Evolutionary conservation across 1,140 invertebrate species (phyloP), one percentile per base, ranked within the genome.

Genomic region (Saccostrea glomerata): DNA sequence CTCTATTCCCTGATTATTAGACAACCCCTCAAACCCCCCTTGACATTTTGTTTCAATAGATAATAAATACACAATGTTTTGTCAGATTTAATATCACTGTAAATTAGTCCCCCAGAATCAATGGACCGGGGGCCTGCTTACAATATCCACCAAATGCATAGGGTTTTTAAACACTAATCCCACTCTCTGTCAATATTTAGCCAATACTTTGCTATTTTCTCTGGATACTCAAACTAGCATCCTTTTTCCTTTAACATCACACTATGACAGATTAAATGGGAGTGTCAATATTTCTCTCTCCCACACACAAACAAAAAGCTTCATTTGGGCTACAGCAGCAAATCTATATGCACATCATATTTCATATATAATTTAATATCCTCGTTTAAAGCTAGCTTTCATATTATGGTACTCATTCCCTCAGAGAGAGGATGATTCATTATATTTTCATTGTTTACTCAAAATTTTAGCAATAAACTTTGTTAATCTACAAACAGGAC

Each of bases 281-380:
- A 30, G 70, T 77, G 70, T 77, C 70, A 77, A 77, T 77, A 77
- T 36, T 63, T 30, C 70, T 77, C 70, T 77, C 70, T 77, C 70
- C 70, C 70, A 77, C 70, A 77, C 70, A 73, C 23, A 13, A 47
- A 13, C 70, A 5, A 30, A 12, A 77, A 30, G 25, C 70, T 17
- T 77, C 70, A 77, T 77, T 25, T 17, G 25, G 70, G 70, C 30
- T 77, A 77, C 70, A 15, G 25, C 30, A 15, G 23, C 30, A 12
- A 36, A 15, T 30, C 70, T 30, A 77, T 47, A 47, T 77, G 30
- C 25, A 77, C 70, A 77, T 77, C 70, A 30, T 30, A 77, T 77
- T 77, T 77, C 70, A 77, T 77, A 30, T 30, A 77, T 30, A 30
- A 77, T 77, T 77, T 77, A 30, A 77, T 77, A 77, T 25, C 70